phyloP scores from a whole-genome alignment of 2,797 vertebrate genomes.

The Chanos chanos region DNA sequence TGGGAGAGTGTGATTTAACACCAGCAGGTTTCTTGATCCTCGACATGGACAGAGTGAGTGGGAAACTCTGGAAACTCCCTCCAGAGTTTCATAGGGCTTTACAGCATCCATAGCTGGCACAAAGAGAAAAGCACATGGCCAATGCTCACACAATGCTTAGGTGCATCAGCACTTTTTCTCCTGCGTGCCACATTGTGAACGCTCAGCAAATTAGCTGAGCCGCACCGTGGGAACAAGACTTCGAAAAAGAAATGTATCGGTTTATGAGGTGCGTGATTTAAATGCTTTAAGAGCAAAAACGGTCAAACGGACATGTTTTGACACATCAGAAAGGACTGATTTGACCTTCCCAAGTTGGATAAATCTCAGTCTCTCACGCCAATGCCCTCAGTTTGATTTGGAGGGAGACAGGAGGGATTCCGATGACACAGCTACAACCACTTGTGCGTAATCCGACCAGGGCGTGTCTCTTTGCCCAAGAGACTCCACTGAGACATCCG shows the following conservation, averaged over 20 bases:
- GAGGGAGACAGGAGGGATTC: slow-evolving; percentile 35
- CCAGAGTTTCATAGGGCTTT: too few species aligned
- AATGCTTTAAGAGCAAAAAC: neutral
- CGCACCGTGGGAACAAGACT: slow-evolving; percentile 1
- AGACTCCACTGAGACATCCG: slow-evolving; percentile 56
- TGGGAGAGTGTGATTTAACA: too few species aligned
- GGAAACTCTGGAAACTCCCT: too few species aligned
- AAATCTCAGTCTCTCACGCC: too few species aligned
- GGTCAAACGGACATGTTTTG: neutral
- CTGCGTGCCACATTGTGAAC: neutral
- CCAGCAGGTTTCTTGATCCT: too few species aligned
- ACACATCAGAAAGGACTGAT: too few species aligned
- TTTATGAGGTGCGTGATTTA: neutral
- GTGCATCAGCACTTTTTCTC: neutral
- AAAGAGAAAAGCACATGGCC: neutral
- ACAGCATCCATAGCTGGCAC: too few species aligned
- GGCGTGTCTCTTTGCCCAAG: slow-evolving; percentile 44
- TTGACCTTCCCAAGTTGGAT: too few species aligned
- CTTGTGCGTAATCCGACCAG: slow-evolving; percentile 55
- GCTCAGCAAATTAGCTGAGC: neutral
- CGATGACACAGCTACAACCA: too few species aligned
- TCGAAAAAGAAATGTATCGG: neutral
- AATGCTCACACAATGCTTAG: neutral
- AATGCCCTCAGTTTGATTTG: too few species aligned
- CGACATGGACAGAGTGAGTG: neutral